Conservation (phyloP, 2,888 invertebrate genomes). For the Hemistola chrysoprasaria region DNA sequence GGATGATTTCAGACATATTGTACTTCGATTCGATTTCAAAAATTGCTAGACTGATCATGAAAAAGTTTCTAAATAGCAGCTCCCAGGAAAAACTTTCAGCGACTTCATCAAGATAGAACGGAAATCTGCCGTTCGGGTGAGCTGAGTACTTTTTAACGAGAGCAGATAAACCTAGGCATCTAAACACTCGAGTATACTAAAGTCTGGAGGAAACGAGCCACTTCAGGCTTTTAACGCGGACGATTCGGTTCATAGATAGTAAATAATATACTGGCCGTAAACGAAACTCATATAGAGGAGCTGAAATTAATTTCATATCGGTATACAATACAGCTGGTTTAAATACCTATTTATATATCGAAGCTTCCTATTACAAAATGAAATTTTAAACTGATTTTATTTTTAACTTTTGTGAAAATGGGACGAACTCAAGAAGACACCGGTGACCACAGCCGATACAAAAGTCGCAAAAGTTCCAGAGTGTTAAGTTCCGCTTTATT, state of each 20-base stretch:
- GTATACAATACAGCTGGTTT: too few species aligned
- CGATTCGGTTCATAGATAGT: slow-evolving; percentile 2
- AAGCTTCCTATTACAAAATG: too few species aligned
- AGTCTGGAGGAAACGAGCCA: slow-evolving; percentile 12
- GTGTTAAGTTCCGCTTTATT: too few species aligned
- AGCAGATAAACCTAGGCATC: slow-evolving; percentile 19
- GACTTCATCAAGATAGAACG: slow-evolving; percentile 15
- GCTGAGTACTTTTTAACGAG: slow-evolving; percentile 29
- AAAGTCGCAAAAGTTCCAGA: too few species aligned
- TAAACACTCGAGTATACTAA: slow-evolving; percentile 9
- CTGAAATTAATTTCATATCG: too few species aligned
- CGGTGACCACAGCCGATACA: too few species aligned
- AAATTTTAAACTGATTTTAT: too few species aligned
- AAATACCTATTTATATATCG: too few species aligned
- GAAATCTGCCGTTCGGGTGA: slow-evolving; percentile 14
- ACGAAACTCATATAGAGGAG: too few species aligned
- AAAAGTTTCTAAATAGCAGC: background rate
- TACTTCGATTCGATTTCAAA: slow-evolving; percentile 1
- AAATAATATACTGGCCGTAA: background rate
- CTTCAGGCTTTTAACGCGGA: slow-evolving; percentile 6
- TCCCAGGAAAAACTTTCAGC: slow-evolving; percentile 1
- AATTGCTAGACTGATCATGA: background rate
- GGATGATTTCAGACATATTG: too few species aligned
- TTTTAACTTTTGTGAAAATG: too few species aligned
- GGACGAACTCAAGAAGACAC: too few species aligned